These are phyloP conservation scores for Apamea sordens DNA, from an alignment of 2,888 invertebrate species.

Conservation along the genomic window DNA sequence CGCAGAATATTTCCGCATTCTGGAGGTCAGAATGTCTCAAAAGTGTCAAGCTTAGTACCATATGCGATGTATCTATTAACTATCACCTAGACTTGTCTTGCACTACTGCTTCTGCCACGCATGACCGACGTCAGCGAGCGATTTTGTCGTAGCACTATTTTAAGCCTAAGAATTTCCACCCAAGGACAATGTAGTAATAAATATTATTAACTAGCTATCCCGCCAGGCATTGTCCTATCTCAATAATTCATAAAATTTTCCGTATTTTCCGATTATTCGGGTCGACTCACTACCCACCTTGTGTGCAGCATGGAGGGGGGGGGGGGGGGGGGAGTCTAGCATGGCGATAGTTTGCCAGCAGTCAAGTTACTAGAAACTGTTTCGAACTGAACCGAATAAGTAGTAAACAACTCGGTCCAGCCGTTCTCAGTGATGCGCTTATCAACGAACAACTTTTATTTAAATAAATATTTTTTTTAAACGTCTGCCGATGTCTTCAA, in stretches of 20 bases:
- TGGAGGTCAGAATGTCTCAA: background rate
- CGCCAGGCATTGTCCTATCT: background rate
- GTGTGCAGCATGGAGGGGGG: too few species aligned
- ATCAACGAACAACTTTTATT: background rate
- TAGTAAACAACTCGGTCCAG: background rate
- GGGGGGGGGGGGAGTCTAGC: background rate
- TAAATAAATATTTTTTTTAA: background rate
- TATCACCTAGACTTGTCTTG: background rate
- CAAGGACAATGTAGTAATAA: background rate
- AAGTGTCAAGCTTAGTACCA: background rate
- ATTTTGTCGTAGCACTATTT: background rate
- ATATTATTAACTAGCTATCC: background rate
- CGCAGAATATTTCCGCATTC: too few species aligned
- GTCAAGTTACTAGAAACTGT: background rate
- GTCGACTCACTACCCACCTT: background rate
- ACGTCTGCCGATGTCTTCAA: background rate
- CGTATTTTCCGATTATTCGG: background rate
- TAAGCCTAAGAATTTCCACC: background rate
- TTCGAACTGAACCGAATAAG: background rate
- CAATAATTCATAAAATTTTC: background rate
- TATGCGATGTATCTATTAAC: too few species aligned
- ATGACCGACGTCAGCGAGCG: background rate
- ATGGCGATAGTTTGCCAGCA: background rate
- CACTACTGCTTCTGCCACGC: background rate
- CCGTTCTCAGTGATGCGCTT: background rate